Evolutionary conservation across 1,140 invertebrate species (phyloP).

Genomic region (Mesaphorura yosii): DNA sequence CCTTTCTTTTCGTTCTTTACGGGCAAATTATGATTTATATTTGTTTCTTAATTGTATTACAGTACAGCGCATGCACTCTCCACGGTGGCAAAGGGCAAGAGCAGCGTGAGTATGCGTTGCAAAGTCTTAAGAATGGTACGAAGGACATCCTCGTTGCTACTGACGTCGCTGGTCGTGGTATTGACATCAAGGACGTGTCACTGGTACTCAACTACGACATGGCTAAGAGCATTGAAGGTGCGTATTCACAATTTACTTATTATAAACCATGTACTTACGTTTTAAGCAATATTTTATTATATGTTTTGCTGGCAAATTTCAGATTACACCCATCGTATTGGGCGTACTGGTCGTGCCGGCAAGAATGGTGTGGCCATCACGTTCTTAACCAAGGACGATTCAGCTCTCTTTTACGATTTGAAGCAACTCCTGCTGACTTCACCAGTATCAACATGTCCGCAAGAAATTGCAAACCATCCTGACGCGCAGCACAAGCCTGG

Average conservation of each 20-base stretch:
- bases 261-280: slow-evolving; percentile 1
- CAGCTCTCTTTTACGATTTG: slow-evolving; percentile 88
- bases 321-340: slow-evolving; percentile 99
- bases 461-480: slow-evolving; percentile 93
- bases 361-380: slow-evolving; percentile 92
- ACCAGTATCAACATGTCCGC: slow-evolving; percentile 89
- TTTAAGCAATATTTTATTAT: slow-evolving; percentile 6
- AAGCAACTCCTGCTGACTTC: slow-evolving; percentile 82
- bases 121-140: slow-evolving; percentile 81
- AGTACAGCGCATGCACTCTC: slow-evolving; percentile 88
- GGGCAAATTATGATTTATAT: slow-evolving; percentile 9
- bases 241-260: slow-evolving; percentile 7
- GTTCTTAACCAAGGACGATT: slow-evolving; percentile 95
- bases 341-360: slow-evolving; percentile 95
- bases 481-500: slow-evolving; percentile 97
- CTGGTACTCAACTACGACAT: slow-evolving; percentile 99
- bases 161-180: slow-evolving; percentile 99
- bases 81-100: slow-evolving; percentile 99
- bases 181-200: slow-evolving; percentile 98
- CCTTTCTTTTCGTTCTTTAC: slow-evolving; percentile 5
- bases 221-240: slow-evolving; percentile 94
- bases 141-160: slow-evolving; percentile 99
- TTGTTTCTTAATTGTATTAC: slow-evolving; percentile 33
- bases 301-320: slow-evolving; percentile 34
- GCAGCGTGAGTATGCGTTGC: slow-evolving; percentile 94